These are phyloP conservation scores for Dunckerocampus dactyliophorus DNA, from an alignment of 2,113 vertebrate genomes.

Conservation along the genomic window DNA sequence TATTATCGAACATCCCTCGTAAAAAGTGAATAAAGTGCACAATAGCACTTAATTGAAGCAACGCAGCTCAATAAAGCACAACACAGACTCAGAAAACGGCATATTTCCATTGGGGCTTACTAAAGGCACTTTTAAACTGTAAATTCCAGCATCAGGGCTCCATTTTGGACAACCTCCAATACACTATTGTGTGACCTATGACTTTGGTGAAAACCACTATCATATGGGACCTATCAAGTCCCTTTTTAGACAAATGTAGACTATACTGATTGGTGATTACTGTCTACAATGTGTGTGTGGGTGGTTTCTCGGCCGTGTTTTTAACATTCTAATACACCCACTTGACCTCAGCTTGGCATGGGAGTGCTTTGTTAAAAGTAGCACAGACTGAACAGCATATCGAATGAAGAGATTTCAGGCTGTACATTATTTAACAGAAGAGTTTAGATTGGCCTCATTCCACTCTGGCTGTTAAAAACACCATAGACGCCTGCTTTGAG, in stretches of 20 bases:
- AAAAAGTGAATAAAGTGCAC: too few relatives aligned
- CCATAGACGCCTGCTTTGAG: neutral
- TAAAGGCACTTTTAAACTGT: too few relatives aligned
- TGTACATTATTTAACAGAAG: neutral
- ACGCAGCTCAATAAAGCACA: too few relatives aligned
- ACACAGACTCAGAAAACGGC: too few relatives aligned
- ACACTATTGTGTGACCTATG: too few relatives aligned
- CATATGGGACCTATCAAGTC: too few relatives aligned
- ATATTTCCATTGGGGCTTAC: too few relatives aligned
- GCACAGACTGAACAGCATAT: constrained; percentile 1
- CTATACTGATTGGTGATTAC: neutral
- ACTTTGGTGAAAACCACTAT: too few relatives aligned
- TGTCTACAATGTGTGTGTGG: neutral
- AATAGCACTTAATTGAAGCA: too few relatives aligned
- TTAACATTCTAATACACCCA: neutral
- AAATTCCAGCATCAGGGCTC: too few relatives aligned
- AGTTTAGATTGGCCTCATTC: constrained; percentile 5
- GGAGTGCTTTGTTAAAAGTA: neutral
- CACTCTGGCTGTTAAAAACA: neutral
- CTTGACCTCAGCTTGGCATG: neutral
- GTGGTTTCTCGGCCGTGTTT: neutral
- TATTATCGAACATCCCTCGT: too few relatives aligned
- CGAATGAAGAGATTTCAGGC: neutral
- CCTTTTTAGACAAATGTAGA: neutral
- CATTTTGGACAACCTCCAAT: too few relatives aligned